Percentiles rank a stretch among this genome's conserved stretches.
phyloP scores from a whole-genome alignment of 2,113 vertebrate genomes.

The Hyaena hyaena region DNA sequence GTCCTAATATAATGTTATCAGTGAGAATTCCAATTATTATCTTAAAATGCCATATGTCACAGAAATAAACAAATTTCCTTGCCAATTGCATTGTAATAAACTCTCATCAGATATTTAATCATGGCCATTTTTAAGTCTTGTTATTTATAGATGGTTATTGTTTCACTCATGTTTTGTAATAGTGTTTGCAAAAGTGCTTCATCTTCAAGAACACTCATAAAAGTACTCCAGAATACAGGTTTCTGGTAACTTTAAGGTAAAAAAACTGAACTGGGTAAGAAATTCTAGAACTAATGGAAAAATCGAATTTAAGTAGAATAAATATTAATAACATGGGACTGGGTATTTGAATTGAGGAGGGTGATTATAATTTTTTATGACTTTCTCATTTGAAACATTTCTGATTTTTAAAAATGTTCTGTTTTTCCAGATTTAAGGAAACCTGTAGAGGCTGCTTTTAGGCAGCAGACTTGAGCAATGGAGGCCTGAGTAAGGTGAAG shows the following conservation, averaged over 20 bases:
- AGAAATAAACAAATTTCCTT: not conserved
- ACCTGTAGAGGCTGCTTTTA: not conserved
- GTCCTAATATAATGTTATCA: not conserved
- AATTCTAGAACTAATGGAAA: not conserved
- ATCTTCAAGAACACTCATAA: not conserved
- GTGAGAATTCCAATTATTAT: not conserved
- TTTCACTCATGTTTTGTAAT: not conserved
- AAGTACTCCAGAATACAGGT: not conserved
- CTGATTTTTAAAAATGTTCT: not conserved
- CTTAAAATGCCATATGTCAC: not conserved
- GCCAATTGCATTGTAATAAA: not conserved
- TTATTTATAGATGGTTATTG: not conserved
- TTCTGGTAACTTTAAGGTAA: not conserved
- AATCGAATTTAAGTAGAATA: not conserved
- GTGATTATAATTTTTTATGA: not conserved
- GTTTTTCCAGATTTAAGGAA: not conserved
- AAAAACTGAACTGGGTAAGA: not conserved
- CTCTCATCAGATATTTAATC: not conserved
- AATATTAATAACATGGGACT: not conserved
- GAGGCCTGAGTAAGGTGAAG: not conserved
- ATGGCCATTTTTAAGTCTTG: not conserved
- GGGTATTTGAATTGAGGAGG: not conserved
- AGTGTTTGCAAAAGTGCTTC: not conserved
- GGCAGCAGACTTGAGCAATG: not conserved
- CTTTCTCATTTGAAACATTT: not conserved